Percentiles rank a stretch among this genome's conserved stretches.
Evolutionary conservation across 2,888 invertebrate genomes (phyloP).

Genomic region (Ptychoptera albimana): DNA sequence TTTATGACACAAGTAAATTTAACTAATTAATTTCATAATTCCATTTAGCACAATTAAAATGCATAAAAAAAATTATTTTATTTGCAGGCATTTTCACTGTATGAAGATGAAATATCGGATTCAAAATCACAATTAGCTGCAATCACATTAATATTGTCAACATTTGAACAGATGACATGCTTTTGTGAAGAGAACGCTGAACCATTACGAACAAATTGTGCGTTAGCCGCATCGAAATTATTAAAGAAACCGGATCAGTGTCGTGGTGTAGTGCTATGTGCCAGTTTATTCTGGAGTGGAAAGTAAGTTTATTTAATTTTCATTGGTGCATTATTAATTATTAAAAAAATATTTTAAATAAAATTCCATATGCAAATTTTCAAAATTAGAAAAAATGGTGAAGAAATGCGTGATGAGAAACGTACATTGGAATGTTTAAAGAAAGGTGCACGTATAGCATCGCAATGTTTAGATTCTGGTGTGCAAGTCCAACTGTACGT

Average conservation of each 20-base stretch:
- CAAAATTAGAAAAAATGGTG: constrained; percentile 25
- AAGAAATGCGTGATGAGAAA: constrained; percentile 72
- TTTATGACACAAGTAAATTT: constrained; percentile 54
- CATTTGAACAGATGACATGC: constrained; percentile 87
- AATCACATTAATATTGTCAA: constrained; percentile 87
- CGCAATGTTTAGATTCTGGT: constrained; percentile 93
- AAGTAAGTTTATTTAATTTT: constrained; percentile 29
- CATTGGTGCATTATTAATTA: too few relatives aligned
- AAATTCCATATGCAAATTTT: constrained; percentile 5
- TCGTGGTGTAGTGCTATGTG: constrained; percentile 81
- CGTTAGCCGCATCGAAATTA: constrained; percentile 86
- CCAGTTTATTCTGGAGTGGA: constrained; percentile 96
- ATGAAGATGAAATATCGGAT: constrained; percentile 97
- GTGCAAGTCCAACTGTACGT: constrained; percentile 94
- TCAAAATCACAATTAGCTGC: constrained; percentile 93
- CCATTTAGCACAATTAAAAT: neutral
- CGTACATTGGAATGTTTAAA: constrained; percentile 89
- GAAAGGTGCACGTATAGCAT: constrained; percentile 87
- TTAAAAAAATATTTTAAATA: neutral
- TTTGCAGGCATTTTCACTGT: constrained; percentile 76
- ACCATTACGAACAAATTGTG: constrained; percentile 89
- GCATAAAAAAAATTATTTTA: neutral
- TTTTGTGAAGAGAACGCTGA: constrained; percentile 95
- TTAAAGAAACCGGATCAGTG: constrained; percentile 98
- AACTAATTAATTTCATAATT: too few relatives aligned